These are phyloP conservation scores for Craterocephalus amniculus DNA, from an alignment of 2,797 vertebrate genomes.

Conservation along the genomic window DNA sequence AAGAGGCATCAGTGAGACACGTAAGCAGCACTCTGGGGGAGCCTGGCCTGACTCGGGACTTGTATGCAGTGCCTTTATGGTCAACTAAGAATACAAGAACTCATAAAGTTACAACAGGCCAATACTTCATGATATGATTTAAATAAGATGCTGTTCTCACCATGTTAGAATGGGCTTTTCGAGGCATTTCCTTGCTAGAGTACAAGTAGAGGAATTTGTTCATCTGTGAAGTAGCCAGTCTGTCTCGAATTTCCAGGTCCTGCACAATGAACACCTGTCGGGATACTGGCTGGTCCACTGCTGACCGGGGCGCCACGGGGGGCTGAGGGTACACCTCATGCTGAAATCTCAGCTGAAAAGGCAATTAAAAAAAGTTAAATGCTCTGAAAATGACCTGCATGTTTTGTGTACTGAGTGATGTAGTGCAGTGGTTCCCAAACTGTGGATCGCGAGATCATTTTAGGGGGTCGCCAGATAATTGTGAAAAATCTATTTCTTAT, in stretches of 20 bases:
- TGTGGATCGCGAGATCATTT: too few species aligned
- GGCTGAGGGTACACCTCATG: constrained; percentile 92
- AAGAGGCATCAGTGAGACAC: constrained; percentile 95
- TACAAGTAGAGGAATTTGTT: constrained; percentile 99
- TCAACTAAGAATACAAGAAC: constrained; percentile 82
- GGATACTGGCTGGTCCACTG: constrained; percentile 89
- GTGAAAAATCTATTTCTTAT: too few species aligned
- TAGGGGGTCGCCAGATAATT: too few species aligned
- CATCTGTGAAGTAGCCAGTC: constrained; percentile 97
- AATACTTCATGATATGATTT: neutral
- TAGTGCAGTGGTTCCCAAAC: neutral
- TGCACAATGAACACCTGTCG: constrained; percentile 96
- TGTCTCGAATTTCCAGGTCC: constrained; percentile 95
- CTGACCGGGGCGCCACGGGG: constrained; percentile 65
- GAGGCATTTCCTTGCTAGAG: constrained; percentile 97
- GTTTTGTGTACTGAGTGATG: neutral
- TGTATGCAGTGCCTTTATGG: constrained; percentile 93
- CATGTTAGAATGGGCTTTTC: constrained; percentile 98
- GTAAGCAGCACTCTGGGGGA: constrained; percentile 94
- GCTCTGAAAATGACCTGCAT: neutral
- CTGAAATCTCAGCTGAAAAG: constrained; percentile 92
- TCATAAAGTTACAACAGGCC: neutral
- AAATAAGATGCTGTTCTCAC: constrained; percentile 69
- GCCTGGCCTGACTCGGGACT: constrained; percentile 92
- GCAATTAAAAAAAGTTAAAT: constrained; percentile 5